Percentiles rank a stretch among this genome's conserved stretches.
phyloP scores from a whole-genome alignment of 2,113 vertebrate genomes.

The Proterorhinus semilunaris region DNA sequence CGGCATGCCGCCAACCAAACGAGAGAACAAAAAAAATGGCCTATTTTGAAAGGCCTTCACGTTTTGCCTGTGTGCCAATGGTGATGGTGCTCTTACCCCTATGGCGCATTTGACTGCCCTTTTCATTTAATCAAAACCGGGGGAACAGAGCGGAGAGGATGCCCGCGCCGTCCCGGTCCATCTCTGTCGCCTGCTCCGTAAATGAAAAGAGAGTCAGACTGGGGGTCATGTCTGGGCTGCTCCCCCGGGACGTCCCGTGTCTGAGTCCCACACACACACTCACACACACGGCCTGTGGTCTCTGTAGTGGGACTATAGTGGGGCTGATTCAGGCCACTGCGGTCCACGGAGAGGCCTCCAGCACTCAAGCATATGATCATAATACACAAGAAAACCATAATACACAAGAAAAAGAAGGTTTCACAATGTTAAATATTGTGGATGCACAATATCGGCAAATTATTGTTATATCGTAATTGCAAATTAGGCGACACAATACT shows the following conservation, averaged over 20 bases:
- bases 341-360: constrained; percentile 47
- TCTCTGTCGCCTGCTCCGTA: constrained; percentile 34
- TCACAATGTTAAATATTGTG: too few species aligned
- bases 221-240: constrained; percentile 83
- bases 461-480: too few species aligned
- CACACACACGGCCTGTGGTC: constrained; percentile 32
- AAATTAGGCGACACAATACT: too few species aligned
- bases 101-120: constrained; percentile 12
- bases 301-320: constrained; percentile 70
- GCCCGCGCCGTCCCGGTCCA: constrained; percentile 10
- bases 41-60: constrained; percentile 49
- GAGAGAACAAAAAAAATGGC: constrained; percentile 30
- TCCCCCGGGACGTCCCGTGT: constrained; percentile 72
- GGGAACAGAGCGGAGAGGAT: constrained; percentile 25
- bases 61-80: constrained; percentile 30
- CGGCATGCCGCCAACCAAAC: constrained; percentile 36
- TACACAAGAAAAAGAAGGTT: background rate
- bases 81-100: constrained; percentile 9
- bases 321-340: constrained; percentile 19
- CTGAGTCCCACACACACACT: constrained; percentile 60
- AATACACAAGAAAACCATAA: background rate
- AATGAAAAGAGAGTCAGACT: constrained; percentile 63
- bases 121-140: constrained; percentile 22
- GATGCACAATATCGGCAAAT: too few species aligned
- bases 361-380: background rate